Evolutionary conservation across 2,888 invertebrate genomes (phyloP).

Genomic region (Heteromurus nitidus): DNA sequence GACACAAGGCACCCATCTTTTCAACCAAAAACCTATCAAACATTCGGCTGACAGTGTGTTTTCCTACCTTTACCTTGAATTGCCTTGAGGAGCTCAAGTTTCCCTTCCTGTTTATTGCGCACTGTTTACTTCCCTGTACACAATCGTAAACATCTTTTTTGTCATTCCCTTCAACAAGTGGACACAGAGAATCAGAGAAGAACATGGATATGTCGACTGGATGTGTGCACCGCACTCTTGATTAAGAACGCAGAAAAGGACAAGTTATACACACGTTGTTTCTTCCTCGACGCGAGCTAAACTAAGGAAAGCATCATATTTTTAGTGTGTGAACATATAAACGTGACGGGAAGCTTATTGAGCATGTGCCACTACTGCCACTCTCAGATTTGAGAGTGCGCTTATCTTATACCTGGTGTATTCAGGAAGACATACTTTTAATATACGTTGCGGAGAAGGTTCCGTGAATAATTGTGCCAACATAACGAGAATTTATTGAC

Average conservation of each 20-base stretch:
- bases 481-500: no score
- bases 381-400: no score
- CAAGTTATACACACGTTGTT: no score
- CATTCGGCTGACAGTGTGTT: constrained; percentile 3
- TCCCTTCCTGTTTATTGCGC: constrained; percentile 58
- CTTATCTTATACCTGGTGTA: no score
- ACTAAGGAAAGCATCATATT: no score
- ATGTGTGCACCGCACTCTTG: constrained; percentile 39
- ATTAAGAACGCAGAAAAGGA: no score
- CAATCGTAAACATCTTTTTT: constrained; percentile 47
- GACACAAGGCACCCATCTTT: constrained; percentile 26
- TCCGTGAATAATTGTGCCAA: no score
- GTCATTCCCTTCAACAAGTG: constrained; percentile 56
- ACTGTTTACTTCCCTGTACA: constrained; percentile 55
- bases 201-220: constrained; percentile 22
- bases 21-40: constrained; percentile 47
- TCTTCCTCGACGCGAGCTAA: no score
- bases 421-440: no score
- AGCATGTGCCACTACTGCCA: no score
- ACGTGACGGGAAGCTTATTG: no score
- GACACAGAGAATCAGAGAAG: constrained; percentile 8
- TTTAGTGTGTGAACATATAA: constrained; percentile 20
- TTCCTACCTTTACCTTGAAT: constrained; percentile 64
- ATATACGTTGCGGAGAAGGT: no score
- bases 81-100: constrained; percentile 61